Percentiles rank a stretch among this genome's conserved stretches.
Evolutionary conservation across 1,140 invertebrate genomes (phyloP).

Genomic region (Pseudobourletiella spinata): DNA sequence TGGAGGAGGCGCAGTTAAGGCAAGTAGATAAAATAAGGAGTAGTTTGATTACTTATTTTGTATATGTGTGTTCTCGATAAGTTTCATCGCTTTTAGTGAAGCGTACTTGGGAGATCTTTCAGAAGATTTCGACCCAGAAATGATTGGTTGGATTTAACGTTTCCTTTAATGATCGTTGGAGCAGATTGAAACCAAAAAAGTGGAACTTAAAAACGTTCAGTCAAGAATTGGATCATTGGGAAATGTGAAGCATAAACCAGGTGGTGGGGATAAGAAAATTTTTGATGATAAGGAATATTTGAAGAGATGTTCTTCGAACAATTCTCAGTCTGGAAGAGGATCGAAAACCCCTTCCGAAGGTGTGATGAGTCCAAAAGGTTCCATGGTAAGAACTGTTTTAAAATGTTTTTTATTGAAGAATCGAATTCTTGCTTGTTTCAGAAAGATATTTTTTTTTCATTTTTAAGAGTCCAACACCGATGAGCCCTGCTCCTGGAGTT

Average conservation of each 20-base stretch:
- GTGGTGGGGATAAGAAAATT: constrained; percentile 86
- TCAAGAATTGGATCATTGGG: constrained; percentile 74
- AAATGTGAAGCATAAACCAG: constrained; percentile 86
- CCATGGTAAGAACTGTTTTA: constrained; percentile 1
- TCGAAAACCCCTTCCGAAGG: constrained; percentile 7
- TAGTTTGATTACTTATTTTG: no score
- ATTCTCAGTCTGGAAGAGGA: background rate
- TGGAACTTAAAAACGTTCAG: constrained; percentile 10
- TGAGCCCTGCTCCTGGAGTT: background rate
- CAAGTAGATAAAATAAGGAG: constrained; percentile 44
- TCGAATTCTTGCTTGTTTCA: background rate
- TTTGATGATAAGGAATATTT: constrained; percentile 92
- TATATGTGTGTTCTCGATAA: no score
- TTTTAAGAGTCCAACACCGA: background rate
- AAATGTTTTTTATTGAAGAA: background rate
- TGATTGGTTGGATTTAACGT: no score
- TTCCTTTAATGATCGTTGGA: no score
- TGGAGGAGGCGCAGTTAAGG: constrained; percentile 84
- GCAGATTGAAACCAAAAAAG: constrained; percentile 37
- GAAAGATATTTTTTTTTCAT: background rate
- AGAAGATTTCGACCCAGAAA: no score
- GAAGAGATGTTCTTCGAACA: constrained; percentile 40
- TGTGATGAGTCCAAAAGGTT: background rate
- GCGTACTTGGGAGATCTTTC: no score
- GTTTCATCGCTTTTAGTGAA: no score